Conservation (phyloP, 2,797 vertebrate species). For the Xiphophorus birchmanni region DNA sequence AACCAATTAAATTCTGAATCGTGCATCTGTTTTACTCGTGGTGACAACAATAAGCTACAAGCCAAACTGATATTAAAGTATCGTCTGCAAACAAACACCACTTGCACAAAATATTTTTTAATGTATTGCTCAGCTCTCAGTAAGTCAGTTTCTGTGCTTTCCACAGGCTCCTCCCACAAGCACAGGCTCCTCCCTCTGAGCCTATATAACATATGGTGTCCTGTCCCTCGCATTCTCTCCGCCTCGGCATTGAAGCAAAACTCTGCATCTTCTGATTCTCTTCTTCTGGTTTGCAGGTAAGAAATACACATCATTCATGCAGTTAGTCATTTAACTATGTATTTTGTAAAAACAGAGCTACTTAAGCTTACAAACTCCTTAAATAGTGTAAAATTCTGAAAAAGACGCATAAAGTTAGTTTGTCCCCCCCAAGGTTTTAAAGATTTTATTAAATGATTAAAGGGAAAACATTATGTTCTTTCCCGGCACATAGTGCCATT, state of each 20-base stretch:
- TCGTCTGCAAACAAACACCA: slow-evolving; percentile 18
- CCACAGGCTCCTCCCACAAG: slow-evolving; percentile 5
- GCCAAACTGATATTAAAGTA: slow-evolving; percentile 14
- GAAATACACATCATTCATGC: slow-evolving; percentile 1
- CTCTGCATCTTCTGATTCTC: slow-evolving; percentile 48
- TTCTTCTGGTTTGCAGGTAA: slow-evolving; percentile 63
- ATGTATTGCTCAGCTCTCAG: neutral
- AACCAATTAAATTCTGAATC: neutral
- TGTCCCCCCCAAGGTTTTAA: neutral
- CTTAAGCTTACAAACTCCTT: neutral
- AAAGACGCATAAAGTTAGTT: neutral
- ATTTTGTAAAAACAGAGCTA: neutral
- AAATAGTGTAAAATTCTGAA: neutral
- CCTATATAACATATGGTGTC: slow-evolving; percentile 52
- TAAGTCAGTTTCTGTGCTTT: slow-evolving; percentile 64
- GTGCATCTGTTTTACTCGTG: slow-evolving; percentile 12
- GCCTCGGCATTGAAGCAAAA: slow-evolving; percentile 49
- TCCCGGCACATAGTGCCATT: too few species aligned
- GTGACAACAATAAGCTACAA: slow-evolving; percentile 7
- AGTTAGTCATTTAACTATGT: neutral
- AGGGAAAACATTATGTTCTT: neutral
- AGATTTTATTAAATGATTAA: neutral
- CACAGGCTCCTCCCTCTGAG: slow-evolving; percentile 43
- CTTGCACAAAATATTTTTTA: neutral
- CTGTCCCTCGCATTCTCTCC: slow-evolving; percentile 40